Percentiles rank a stretch among this genome's conserved stretches.
phyloP scores from a whole-genome alignment of 2,113 vertebrate genomes.

The Amia ocellicauda region DNA sequence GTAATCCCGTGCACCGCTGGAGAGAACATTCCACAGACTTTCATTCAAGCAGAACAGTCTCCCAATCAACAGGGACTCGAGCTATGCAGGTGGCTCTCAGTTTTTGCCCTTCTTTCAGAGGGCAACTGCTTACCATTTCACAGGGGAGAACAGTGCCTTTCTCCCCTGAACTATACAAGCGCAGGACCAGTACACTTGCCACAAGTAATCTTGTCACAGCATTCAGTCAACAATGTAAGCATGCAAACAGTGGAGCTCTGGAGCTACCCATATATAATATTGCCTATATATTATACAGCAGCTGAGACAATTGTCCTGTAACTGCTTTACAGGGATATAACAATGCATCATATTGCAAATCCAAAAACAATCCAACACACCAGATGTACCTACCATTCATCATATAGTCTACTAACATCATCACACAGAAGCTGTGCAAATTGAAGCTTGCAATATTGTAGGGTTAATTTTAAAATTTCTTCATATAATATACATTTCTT shows the following conservation, averaged over 20 bases:
- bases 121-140: conserved; percentile 13
- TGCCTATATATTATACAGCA: not conserved
- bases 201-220: conserved; percentile 34
- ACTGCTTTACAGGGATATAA: not conserved
- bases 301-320: not conserved
- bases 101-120: conserved; percentile 9
- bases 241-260: not conserved
- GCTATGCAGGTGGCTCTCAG: not conserved
- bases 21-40: not conserved
- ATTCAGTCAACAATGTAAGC: conserved; percentile 29
- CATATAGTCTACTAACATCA: not conserved
- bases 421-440: not conserved
- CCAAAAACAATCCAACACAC: not conserved
- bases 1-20: not conserved
- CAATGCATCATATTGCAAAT: not conserved
- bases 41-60: not conserved
- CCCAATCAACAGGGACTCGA: not conserved
- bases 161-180: conserved; percentile 29
- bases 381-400: not conserved
- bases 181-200: conserved; percentile 27
- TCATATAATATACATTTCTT: no score
- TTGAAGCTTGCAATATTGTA: no score
- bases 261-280: not conserved
- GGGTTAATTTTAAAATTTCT: no score
- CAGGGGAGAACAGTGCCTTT: conserved; percentile 24